Evolutionary conservation across 1,140 invertebrate species (phyloP), one percentile per base, ranked within the genome.

Genomic region (Drosophila truncata): DNA sequence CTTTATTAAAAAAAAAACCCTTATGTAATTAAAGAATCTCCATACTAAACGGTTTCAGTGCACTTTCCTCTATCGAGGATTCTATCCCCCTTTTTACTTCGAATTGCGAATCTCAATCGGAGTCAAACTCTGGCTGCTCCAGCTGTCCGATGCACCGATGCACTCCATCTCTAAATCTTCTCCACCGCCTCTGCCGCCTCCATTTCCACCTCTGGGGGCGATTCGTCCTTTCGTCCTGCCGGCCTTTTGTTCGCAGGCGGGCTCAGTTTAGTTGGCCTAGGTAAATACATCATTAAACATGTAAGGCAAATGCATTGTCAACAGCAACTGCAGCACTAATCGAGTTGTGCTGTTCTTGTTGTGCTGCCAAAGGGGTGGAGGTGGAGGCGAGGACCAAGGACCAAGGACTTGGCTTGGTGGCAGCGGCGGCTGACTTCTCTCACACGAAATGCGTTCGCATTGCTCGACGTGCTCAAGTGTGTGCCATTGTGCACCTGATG

Each of bases 211-310:
- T 29, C 33, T 31, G 63, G 31, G 20, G 52, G 42, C 58, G 39
- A 37, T 64, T 64, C 16, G 25, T 35, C 50, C 31, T 37, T 46
- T 47, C 25, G 25, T 55, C 52, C 33, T 55, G 52, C 33, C 33
- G 35, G 65, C 33, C 62, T 31, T 29, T 67, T 67, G 65, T 67
- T 67, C 33, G 33, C 62, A 49, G 64, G 23, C 41, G 61, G 35
- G 58, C 54, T 73, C 44, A 87, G 82, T 87, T 86, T 83, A 88
- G 83, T 87, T 87, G 83, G 83, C 84, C 64, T 70, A 83, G 84
- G 83, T 87, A 87, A 87, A 87, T 87, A 87, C 83, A 87, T 87
- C 84, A 87, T 87, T 87, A 87, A 87, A 87, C 83, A 88, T 87
- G 83, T 87, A 87, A 87, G 84, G 84, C 83, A 83, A 87, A 83